Base-by-base conservation (phyloP, 2,797 vertebrate genomes). In the Limnodromus scolopaceus region DNA sequence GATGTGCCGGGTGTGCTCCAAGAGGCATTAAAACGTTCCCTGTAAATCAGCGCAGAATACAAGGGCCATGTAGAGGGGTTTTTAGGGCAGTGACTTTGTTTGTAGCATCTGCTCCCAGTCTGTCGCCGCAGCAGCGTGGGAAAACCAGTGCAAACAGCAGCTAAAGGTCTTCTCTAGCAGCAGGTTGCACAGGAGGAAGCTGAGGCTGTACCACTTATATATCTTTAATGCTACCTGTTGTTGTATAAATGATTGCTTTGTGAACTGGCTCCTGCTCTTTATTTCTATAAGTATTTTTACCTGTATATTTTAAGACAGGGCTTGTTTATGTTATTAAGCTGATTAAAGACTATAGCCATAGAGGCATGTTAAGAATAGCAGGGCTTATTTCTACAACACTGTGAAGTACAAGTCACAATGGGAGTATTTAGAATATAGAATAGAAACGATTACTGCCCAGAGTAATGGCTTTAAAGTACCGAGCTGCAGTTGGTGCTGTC, bases 271-370 rank as follows among this genome's bases (percentile, higher is more conserved):
- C 43, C 72, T 79, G 41, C 38, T 63, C 41, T 84, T 71, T 43
- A 16, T 60, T 93, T 64, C 79, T 74, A 1, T 1, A 10, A 22
- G 70, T 41, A 34, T 61, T 65, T 84, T 61, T 85, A 24, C 57
- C 41, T 4, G 3, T 53, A 0, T 72, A 9, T 68, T 91, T 89
- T 78, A 75, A 68, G 69, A 69, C 51, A 13, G 61, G 61, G 54
- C 46, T 94, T 92, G 83, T 92, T 91, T 54, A 28, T 93, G 78
- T 81, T 85, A 57, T 81, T 91, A 87, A 92, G 87, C 41, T 7
- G 93, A 93, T 88, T 92, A 92, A 68, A 94, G 91, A 6, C 71
- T 77, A 1, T 39, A 32, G 71, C 54, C 17, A 7, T 22, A 39
- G 66, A 89, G 69, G 54, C 18, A 1, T 3, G 38, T 58, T 57